Base-by-base conservation (phyloP, 2,888 invertebrate species). In the Blastobasis lacticolella region DNA sequence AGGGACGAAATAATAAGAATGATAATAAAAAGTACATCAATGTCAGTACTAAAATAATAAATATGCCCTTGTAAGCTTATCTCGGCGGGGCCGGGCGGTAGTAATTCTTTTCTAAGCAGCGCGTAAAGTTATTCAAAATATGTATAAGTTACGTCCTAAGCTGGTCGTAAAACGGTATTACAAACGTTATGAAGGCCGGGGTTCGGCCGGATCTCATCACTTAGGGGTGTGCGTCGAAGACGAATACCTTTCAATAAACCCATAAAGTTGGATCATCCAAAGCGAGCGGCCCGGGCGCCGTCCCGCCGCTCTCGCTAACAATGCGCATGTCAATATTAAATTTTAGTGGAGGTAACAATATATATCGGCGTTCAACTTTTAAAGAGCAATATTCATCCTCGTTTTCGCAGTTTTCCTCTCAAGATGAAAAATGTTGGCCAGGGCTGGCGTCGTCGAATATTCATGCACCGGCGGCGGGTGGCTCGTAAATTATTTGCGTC, bases 141-240 rank as follows among this genome's bases (percentile, higher is more conserved):
- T 82, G 79, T 81, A 83, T 84, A 83, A 84, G 78, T 81, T 80
- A 80, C 78, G 75, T 78, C 74, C 81, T 82, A 79, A 82, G 82
- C 80, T 76, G 75, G 73, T 78, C 83, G 74, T 85, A 85, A 86
- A 86, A 81, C 74, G 70, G 80, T 80, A 84, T 85, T 84, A 84
- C 81, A 82, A 79, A 78, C 82, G 80, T 82, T 83, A 81, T 71
- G 79, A 73, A 79, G 78, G 78, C 77, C 72, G 71, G 79, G 81
- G 75, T 77, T 73, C 76, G 79, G 76, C 72, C 75, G 80, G 80
- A 81, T 80, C 82, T 79, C 83, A 83, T 84, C 80, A 82, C 78
- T 82, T 79, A 81, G 76, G 80, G 78, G 70, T 75, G 77, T 75
- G 68, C 74, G 73, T 68, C 67, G 71, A 75, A 75, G 73, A 71